Conservation (phyloP, 2,113 vertebrate genomes). For the Sebastes fasciatus region DNA sequence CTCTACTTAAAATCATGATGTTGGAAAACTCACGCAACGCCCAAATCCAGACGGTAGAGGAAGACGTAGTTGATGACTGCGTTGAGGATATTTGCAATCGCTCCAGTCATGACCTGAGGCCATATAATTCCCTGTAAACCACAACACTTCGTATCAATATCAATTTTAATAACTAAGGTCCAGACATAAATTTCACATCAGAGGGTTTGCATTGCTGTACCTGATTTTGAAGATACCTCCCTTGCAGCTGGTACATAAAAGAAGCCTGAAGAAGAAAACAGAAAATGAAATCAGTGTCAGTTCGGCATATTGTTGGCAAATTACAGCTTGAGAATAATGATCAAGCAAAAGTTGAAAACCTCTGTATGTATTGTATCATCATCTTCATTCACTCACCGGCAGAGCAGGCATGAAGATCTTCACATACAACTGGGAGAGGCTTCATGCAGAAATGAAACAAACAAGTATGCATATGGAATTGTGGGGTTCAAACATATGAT, state of each 20-base stretch:
- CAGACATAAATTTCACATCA: neutral
- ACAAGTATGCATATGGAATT: neutral
- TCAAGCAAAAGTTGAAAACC: neutral
- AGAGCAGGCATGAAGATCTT: slow-evolving; percentile 93
- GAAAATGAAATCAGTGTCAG: neutral
- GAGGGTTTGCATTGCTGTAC: slow-evolving; percentile 67
- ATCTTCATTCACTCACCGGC: slow-evolving; percentile 87
- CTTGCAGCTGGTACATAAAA: slow-evolving; percentile 92
- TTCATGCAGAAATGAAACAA: slow-evolving; percentile 62
- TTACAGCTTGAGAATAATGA: neutral
- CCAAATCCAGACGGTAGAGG: slow-evolving; percentile 86
- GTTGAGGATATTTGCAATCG: slow-evolving; percentile 89
- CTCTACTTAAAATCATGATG: neutral
- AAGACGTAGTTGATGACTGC: slow-evolving; percentile 90
- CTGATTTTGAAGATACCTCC: slow-evolving; percentile 92
- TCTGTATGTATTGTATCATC: neutral
- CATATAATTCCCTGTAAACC: slow-evolving; percentile 90
- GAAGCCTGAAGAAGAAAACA: slow-evolving; percentile 82
- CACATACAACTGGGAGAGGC: slow-evolving; percentile 93
- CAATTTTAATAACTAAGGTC: neutral
- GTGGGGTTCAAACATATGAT: neutral
- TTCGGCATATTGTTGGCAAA: neutral
- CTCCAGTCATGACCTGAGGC: slow-evolving; percentile 90
- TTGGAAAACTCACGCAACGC: slow-evolving; percentile 89
- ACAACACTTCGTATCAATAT: neutral